Evolutionary conservation across 2,113 vertebrate genomes (phyloP).

Genomic region (Chaetodon trifascialis): DNA sequence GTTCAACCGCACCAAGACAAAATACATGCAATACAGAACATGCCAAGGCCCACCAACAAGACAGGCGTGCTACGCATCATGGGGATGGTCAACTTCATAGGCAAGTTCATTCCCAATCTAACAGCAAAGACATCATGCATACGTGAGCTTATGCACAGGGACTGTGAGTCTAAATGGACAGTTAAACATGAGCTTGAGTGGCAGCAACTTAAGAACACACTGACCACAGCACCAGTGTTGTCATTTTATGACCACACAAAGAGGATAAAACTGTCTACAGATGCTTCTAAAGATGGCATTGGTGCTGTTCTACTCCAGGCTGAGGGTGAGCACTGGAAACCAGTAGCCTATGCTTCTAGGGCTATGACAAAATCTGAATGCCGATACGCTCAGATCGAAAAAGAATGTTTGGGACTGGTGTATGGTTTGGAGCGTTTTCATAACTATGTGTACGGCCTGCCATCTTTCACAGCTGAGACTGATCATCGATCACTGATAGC

Average conservation of each 20-base stretch:
- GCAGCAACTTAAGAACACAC: background rate
- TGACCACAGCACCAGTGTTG: background rate
- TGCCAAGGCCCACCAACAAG: background rate
- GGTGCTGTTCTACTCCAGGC: conserved; percentile 4
- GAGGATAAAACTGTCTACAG: background rate
- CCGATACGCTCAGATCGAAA: conserved; percentile 9
- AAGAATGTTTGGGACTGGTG: too few relatives aligned
- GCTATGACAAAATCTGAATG: background rate
- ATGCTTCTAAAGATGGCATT: background rate
- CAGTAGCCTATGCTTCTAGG: background rate
- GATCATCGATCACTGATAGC: too few relatives aligned
- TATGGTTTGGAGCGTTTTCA: too few relatives aligned
- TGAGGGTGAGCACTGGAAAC: conserved; percentile 13
- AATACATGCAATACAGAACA: background rate
- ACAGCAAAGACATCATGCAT: background rate
- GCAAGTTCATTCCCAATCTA: background rate
- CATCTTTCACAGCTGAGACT: too few relatives aligned
- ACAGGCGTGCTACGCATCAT: background rate
- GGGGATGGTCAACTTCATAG: background rate
- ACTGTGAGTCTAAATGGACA: background rate
- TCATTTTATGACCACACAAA: background rate
- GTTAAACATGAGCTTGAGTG: background rate
- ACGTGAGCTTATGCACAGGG: background rate
- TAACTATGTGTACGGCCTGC: too few relatives aligned
- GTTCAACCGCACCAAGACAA: background rate